Evolutionary conservation across 2,113 vertebrate genomes (phyloP).

Genomic region (Ascaphus truei): DNA sequence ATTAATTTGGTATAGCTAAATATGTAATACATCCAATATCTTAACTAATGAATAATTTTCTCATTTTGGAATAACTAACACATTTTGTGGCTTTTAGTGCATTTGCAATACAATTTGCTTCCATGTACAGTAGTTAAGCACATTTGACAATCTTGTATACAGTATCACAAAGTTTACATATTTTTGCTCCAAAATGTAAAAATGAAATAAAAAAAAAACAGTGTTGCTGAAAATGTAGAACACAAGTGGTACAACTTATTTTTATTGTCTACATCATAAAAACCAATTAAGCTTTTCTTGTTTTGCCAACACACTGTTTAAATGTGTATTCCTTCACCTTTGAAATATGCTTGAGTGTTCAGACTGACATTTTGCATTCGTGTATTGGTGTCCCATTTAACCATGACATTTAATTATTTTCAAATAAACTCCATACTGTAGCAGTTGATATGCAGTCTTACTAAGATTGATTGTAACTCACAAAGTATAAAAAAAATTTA

Average conservation of each 20-base stretch:
- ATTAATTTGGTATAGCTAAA: too few relatives aligned
- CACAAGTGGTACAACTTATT: background rate
- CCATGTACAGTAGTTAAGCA: too few relatives aligned
- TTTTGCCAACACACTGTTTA: conserved; percentile 5
- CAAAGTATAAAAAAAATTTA: conserved; percentile 36
- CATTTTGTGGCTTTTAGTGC: too few relatives aligned
- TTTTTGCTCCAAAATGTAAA: too few relatives aligned
- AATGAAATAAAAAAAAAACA: too few relatives aligned
- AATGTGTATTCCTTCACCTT: conserved; percentile 18
- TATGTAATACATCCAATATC: too few relatives aligned
- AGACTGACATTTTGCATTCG: conserved; percentile 30
- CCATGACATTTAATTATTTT: conserved; percentile 51
- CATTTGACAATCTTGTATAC: too few relatives aligned
- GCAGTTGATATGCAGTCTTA: conserved; percentile 42
- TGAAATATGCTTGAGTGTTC: conserved; percentile 23
- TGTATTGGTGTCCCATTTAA: conserved; percentile 48
- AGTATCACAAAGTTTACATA: too few relatives aligned
- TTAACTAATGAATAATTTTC: too few relatives aligned
- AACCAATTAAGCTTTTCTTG: conserved; percentile 1
- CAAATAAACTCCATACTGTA: conserved; percentile 43
- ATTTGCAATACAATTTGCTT: too few relatives aligned
- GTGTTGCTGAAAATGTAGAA: too few relatives aligned
- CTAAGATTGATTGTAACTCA: conserved; percentile 44
- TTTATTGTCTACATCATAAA: background rate
- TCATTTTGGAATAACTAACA: too few relatives aligned